phyloP scores from a whole-genome alignment of 2,888 invertebrate species.

The Julus scanicus region DNA sequence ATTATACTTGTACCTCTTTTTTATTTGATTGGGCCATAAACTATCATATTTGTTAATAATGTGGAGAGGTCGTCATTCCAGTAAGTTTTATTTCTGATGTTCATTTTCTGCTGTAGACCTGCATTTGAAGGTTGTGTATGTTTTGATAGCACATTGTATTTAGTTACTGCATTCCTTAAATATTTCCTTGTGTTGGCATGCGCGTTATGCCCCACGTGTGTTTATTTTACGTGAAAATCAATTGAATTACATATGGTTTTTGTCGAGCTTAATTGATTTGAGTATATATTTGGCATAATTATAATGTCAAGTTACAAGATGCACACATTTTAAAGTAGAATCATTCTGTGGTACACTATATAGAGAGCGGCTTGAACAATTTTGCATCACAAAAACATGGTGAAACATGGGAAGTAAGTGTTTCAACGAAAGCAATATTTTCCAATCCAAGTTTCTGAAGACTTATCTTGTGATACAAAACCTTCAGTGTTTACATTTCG shows the following conservation, averaged over 20 bases:
- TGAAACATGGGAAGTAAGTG: too few relatives aligned
- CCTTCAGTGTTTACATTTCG: neutral
- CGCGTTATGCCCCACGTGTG: neutral
- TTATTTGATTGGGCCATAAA: neutral
- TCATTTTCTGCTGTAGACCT: neutral
- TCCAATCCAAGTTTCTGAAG: too few relatives aligned
- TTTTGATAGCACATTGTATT: neutral
- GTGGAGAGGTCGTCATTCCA: neutral
- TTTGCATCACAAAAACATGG: too few relatives aligned
- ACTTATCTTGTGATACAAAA: too few relatives aligned
- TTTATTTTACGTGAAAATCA: neutral
- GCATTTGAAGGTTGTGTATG: neutral
- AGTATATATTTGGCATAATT: neutral
- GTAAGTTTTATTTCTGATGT: neutral
- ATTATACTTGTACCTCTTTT: neutral
- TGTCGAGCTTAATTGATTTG: neutral
- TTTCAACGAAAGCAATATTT: too few relatives aligned
- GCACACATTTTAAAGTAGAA: neutral
- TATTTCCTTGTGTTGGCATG: neutral
- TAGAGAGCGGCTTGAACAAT: too few relatives aligned
- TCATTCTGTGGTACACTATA: neutral
- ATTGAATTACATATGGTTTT: neutral
- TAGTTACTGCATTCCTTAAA: slow-evolving; percentile 11
- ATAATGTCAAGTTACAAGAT: neutral
- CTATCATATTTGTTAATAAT: neutral